A percentile compares a stretch with the other conserved stretches of the same genome.
phyloP scores from a whole-genome alignment of 2,113 vertebrate species.

The Pelobates fuscus region DNA sequence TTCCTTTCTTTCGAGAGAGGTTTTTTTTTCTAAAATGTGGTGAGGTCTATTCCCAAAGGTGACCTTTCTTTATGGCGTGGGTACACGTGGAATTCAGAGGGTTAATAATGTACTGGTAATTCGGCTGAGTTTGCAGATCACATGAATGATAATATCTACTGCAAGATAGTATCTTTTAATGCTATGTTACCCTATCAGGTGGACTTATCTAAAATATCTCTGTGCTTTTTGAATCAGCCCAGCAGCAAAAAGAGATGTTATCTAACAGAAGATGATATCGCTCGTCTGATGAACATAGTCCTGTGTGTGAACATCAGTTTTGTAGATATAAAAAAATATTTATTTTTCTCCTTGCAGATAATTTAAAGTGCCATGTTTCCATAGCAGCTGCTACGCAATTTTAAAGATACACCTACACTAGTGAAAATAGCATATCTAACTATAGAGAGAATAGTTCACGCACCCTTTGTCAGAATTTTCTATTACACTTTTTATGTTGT shows the following conservation, averaged over 20 bases:
- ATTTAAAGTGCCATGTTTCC: too few relatives aligned
- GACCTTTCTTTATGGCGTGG: too few relatives aligned
- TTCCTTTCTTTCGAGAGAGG: too few relatives aligned
- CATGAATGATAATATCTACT: constrained; percentile 21
- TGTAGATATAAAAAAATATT: neutral
- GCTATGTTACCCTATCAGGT: constrained; percentile 21
- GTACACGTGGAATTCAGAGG: neutral
- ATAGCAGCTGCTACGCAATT: too few relatives aligned
- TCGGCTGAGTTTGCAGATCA: constrained; percentile 7
- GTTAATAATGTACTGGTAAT: constrained; percentile 16
- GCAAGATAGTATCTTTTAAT: constrained; percentile 17
- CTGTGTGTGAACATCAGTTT: constrained; percentile 7
- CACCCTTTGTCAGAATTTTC: too few relatives aligned
- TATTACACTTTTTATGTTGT: too few relatives aligned
- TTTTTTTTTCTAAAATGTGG: too few relatives aligned
- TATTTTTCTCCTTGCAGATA: too few relatives aligned
- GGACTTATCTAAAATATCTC: constrained; percentile 20
- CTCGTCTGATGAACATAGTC: neutral
- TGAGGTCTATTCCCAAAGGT: too few relatives aligned
- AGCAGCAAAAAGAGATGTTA: constrained; percentile 4
- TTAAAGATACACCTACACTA: too few relatives aligned
- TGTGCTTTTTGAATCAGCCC: constrained; percentile 20
- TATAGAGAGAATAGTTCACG: too few relatives aligned
- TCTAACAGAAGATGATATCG: constrained; percentile 14
- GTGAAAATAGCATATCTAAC: too few relatives aligned